A percentile compares a stretch with the other conserved stretches of the same genome.
phyloP scores from a whole-genome alignment of 1,140 invertebrate genomes.

The Andricus grossulariae region DNA sequence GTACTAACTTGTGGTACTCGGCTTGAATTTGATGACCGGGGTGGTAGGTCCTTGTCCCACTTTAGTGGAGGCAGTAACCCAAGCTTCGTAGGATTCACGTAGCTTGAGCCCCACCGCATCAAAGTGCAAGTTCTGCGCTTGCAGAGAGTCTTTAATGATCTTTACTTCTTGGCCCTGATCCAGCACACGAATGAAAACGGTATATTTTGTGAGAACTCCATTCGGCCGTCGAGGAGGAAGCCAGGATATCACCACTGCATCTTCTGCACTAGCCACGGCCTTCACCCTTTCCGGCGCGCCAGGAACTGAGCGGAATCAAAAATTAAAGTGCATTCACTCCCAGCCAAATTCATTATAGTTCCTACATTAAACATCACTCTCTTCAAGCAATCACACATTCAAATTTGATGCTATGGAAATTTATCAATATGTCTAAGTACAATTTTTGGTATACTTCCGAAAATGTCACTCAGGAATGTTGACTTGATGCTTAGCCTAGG shows the following conservation, averaged over 20 bases:
- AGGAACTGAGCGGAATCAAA: slow-evolving; percentile 74
- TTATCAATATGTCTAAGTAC: too few species aligned
- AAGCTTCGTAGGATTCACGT: slow-evolving; percentile 80
- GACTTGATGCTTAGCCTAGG: too few species aligned
- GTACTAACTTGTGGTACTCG: slow-evolving; percentile 70
- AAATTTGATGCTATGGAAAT: too few species aligned
- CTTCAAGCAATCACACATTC: too few species aligned
- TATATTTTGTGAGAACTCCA: slow-evolving; percentile 85
- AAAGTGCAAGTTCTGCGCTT: slow-evolving; percentile 75
- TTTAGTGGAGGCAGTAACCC: slow-evolving; percentile 80
- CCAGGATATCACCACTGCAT: slow-evolving; percentile 87
- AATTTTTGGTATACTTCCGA: too few species aligned
- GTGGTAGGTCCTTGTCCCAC: slow-evolving; percentile 78
- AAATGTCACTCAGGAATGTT: too few species aligned
- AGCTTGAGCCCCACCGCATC: slow-evolving; percentile 77
- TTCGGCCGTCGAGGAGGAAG: slow-evolving; percentile 84
- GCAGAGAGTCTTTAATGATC: slow-evolving; percentile 68
- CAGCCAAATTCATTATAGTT: too few species aligned
- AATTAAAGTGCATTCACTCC: slow-evolving; percentile 18
- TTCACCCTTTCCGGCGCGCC: slow-evolving; percentile 86
- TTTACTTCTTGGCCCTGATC: slow-evolving; percentile 77
- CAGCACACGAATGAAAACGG: slow-evolving; percentile 81
- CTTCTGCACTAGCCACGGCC: slow-evolving; percentile 81
- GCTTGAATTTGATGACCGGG: slow-evolving; percentile 75
- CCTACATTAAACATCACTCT: too few species aligned